These are phyloP conservation scores for Oreochromis niloticus DNA, from an alignment of 2,113 vertebrate genomes.

Conservation along the genomic window DNA sequence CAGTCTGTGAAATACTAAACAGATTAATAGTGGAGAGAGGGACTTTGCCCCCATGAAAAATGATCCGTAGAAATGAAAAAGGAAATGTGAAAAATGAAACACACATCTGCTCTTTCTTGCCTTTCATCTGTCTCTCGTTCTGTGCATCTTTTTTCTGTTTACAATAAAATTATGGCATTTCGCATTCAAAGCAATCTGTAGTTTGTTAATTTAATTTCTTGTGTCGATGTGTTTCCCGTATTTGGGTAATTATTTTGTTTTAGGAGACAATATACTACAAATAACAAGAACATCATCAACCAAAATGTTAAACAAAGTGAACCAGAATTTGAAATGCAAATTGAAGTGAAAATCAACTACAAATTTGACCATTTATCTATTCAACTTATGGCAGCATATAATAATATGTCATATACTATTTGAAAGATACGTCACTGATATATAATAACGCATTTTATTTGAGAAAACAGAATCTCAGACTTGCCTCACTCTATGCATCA, in stretches of 20 bases:
- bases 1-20: not conserved
- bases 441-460: not conserved
- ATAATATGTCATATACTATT: not conserved
- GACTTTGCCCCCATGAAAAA: not conserved
- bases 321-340: not conserved
- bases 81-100: not conserved
- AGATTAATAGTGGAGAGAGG: not conserved
- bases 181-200: not conserved
- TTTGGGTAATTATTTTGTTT: not conserved
- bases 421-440: not conserved
- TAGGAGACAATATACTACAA: not conserved
- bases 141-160: not conserved
- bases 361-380: not conserved
- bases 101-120: not conserved
- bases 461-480: not conserved
- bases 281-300: not conserved
- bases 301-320: not conserved
- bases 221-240: fast-evolving
- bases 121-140: not conserved
- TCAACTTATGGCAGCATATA: not conserved
- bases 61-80: not conserved
- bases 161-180: not conserved
- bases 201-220: not conserved
- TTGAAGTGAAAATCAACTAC: not conserved
- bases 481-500: not conserved